Conservation (phyloP, 1,140 invertebrate species). For the Saccostrea echinata region DNA sequence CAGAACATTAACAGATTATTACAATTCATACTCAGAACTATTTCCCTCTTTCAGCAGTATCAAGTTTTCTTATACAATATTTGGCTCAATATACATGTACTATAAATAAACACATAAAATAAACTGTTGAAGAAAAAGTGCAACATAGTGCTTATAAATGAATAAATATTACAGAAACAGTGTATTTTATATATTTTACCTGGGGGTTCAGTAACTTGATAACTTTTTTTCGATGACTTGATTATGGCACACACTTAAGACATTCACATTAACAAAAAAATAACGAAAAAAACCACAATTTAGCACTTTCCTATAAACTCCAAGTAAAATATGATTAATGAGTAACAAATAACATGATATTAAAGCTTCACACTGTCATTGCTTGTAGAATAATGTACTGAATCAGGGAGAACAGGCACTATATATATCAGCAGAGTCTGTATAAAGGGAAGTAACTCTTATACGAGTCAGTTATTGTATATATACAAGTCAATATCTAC, state of each 20-base stretch:
- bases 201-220: not conserved
- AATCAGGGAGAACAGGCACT: not conserved
- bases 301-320: constrained; percentile 15
- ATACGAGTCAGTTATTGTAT: not conserved
- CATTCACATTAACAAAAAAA: not conserved
- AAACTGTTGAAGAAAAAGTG: not conserved
- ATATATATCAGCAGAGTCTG: constrained; percentile 4
- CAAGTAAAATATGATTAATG: constrained; percentile 7
- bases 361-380: not conserved
- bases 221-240: not conserved
- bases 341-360: not conserved
- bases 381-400: not conserved
- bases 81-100: not conserved
- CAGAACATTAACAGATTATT: not conserved
- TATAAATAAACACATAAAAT: not conserved
- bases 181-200: not conserved
- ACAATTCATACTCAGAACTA: not conserved
- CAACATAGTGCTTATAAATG: not conserved
- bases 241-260: constrained; percentile 18
- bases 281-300: not conserved
- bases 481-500: constrained; percentile 21
- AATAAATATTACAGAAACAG: not conserved
- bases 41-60: not conserved
- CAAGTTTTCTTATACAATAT: not conserved
- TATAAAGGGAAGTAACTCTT: constrained; percentile 16